phyloP scores from a whole-genome alignment of 1,140 invertebrate species.

The Drosophila bifasciata region DNA sequence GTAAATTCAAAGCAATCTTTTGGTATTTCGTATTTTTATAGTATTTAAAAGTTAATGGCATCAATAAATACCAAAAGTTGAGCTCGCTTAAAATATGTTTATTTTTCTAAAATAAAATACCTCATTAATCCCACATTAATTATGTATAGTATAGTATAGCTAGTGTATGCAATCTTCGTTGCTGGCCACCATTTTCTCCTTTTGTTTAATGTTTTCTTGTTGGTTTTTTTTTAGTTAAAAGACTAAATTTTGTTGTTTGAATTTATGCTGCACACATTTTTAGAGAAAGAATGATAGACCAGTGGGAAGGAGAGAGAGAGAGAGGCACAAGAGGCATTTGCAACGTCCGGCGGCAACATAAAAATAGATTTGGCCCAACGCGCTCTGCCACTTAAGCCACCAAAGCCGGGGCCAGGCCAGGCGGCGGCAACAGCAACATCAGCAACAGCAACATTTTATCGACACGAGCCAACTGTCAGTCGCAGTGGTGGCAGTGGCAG shows the following conservation, averaged over 20 bases:
- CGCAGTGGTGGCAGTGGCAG: conserved; percentile 35
- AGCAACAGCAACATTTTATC: conserved; percentile 73
- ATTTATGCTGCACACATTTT: conserved; percentile 51
- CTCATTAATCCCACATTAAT: conserved; percentile 14
- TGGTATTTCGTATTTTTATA: neutral
- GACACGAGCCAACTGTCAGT: conserved; percentile 80
- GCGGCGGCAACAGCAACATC: conserved; percentile 21
- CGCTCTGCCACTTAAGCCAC: conserved; percentile 70
- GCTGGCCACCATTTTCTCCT: neutral
- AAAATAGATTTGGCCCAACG: conserved; percentile 72
- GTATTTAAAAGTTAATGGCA: neutral
- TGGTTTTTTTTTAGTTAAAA: conserved; percentile 16
- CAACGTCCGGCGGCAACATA: conserved; percentile 54
- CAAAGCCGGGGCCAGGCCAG: conserved; percentile 17
- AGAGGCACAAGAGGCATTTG: conserved; percentile 21
- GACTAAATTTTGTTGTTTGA: conserved; percentile 3
- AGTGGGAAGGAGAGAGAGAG: too few relatives aligned
- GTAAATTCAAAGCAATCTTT: neutral
- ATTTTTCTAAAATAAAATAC: conserved; percentile 12
- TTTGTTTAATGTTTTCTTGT: conserved; percentile 6
- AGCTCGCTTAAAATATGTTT: conserved; percentile 19
- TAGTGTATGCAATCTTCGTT: conserved; percentile 1
- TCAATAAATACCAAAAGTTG: conserved; percentile 9
- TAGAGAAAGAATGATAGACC: neutral
- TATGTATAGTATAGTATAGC: too few relatives aligned